A percentile compares a stretch with the other conserved stretches of the same genome.
Conservation (phyloP, 2,113 vertebrate genomes). For the Sander vitreus region DNA sequence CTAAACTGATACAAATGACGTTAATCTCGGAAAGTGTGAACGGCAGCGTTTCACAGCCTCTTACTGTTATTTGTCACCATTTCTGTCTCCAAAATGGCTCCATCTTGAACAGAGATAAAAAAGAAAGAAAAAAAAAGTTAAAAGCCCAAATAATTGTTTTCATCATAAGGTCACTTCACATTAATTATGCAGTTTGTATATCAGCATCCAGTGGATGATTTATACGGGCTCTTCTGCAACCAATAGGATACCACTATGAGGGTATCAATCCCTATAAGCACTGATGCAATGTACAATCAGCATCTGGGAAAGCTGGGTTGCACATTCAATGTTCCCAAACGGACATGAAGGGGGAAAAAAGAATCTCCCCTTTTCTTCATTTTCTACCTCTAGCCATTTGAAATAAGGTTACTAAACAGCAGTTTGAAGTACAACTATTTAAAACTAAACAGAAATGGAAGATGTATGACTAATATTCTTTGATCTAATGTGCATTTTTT, state of each 20-base stretch:
- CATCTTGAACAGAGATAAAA: conserved; percentile 72
- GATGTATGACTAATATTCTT: conserved; percentile 12
- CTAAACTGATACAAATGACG: conserved; percentile 87
- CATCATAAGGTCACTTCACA: conserved; percentile 74
- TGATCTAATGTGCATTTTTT: conserved; percentile 10
- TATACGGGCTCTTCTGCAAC: conserved; percentile 72
- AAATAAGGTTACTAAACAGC: conserved; percentile 12
- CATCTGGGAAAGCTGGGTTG: conserved; percentile 64
- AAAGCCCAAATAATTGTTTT: conserved; percentile 86
- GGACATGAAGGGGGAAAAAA: conserved; percentile 15
- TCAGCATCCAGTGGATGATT: conserved; percentile 79
- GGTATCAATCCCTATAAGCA: conserved; percentile 85
- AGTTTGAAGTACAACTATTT: conserved; percentile 1
- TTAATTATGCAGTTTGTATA: conserved; percentile 80
- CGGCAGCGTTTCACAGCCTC: conserved; percentile 77
- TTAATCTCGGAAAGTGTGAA: conserved; percentile 83
- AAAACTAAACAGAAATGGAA: conserved; percentile 24
- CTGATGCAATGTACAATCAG: conserved; percentile 76
- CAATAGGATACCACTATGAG: conserved; percentile 64
- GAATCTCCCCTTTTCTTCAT: neutral
- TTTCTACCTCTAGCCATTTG: conserved; percentile 21
- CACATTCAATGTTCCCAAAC: conserved; percentile 76
- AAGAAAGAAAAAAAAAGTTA: conserved; percentile 73
- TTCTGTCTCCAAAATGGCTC: conserved; percentile 76
- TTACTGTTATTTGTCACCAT: conserved; percentile 85